A percentile compares a stretch with the other conserved stretches of the same genome.
These are phyloP conservation scores for Alethe diademata DNA, from an alignment of 2,113 vertebrate species.

Conservation along the genomic window DNA sequence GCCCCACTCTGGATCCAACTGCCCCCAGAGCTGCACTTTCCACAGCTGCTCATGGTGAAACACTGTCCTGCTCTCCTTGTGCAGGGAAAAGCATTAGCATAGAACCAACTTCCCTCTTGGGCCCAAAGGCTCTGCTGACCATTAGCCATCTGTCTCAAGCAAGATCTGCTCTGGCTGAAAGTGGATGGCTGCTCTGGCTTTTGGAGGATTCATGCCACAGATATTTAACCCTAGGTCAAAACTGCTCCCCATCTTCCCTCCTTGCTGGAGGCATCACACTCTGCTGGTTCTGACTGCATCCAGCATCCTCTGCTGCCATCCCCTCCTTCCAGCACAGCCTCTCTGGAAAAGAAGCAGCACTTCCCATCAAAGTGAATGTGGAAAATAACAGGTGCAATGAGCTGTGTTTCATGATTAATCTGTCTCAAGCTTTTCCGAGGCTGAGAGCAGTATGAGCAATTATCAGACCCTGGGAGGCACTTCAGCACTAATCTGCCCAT, in stretches of 20 bases:
- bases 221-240: not conserved
- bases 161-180: not conserved
- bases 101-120: not conserved
- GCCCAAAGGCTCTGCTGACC: slow-evolving; percentile 4
- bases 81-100: not conserved
- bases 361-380: not conserved
- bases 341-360: not conserved
- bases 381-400: slow-evolving; percentile 55
- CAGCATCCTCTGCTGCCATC: not conserved
- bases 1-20: not conserved
- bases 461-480: not conserved
- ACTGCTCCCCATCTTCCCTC: not conserved
- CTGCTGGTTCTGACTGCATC: not conserved
- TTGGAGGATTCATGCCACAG: not conserved
- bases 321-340: not conserved
- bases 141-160: slow-evolving; percentile 53
- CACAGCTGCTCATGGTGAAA: not conserved
- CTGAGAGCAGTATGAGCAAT: slow-evolving; percentile 12
- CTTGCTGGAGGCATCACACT: not conserved
- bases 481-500: slow-evolving; percentile 20
- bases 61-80: not conserved
- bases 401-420: slow-evolving; percentile 31
- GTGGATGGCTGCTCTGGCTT: not conserved
- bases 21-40: not conserved
- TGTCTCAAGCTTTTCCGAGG: not conserved